These are phyloP conservation scores for Aphodius sticticus DNA, from an alignment of 2,888 invertebrate genomes.

Conservation along the genomic window DNA sequence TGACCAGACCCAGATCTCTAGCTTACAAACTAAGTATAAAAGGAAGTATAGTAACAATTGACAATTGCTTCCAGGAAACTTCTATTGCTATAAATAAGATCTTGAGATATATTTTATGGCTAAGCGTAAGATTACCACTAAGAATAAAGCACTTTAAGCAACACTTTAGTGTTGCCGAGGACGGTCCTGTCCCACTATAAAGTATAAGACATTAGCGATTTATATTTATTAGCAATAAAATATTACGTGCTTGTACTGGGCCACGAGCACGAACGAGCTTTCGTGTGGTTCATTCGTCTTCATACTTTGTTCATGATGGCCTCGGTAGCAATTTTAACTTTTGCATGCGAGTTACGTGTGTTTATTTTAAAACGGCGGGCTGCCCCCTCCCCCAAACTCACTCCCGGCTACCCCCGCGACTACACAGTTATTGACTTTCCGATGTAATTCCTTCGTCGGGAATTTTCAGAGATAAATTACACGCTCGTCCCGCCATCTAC, in stretches of 20 bases:
- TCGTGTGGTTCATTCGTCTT: not conserved
- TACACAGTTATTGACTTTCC: slow-evolving; percentile 24
- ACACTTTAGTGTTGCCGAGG: not conserved
- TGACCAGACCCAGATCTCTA: too few species aligned
- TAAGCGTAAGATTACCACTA: too few species aligned
- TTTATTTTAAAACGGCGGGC: not conserved
- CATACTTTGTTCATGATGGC: slow-evolving; percentile 4
- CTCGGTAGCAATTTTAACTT: not conserved
- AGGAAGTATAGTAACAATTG: too few species aligned
- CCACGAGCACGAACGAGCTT: not conserved
- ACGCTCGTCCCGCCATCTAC: slow-evolving; percentile 8
- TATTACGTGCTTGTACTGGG: not conserved
- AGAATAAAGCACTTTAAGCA: too few species aligned
- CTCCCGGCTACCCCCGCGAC: not conserved
- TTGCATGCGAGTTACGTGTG: not conserved
- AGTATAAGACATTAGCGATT: not conserved
- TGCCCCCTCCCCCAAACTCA: not conserved
- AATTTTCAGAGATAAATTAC: slow-evolving; percentile 25
- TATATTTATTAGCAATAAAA: slow-evolving; percentile 4
- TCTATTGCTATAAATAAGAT: too few species aligned
- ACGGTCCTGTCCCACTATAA: not conserved
- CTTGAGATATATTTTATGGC: too few species aligned
- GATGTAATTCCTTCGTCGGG: slow-evolving; percentile 26
- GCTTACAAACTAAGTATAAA: too few species aligned
- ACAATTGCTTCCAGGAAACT: too few species aligned